Percentiles rank a stretch among this genome's conserved stretches.
Evolutionary conservation across 2,888 invertebrate species (phyloP).

Genomic region (Globia sparganii): DNA sequence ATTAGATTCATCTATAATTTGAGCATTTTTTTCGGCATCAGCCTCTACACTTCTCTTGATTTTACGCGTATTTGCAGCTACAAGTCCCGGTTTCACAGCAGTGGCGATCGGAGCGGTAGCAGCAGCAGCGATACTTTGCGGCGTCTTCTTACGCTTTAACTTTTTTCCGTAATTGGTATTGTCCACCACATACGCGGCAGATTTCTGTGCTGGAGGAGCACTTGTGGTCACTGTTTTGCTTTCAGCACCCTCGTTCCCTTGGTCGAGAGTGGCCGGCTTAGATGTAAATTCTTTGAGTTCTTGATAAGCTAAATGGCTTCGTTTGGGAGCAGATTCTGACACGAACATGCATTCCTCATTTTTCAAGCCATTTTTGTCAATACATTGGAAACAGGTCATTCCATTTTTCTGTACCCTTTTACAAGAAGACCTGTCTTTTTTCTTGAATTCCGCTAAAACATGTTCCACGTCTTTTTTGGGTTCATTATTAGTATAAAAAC

Average conservation of each 20-base stretch:
- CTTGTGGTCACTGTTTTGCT: slow-evolving; percentile 84
- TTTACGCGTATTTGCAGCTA: slow-evolving; percentile 68
- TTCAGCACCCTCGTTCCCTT: slow-evolving; percentile 82
- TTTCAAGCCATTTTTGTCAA: slow-evolving; percentile 92
- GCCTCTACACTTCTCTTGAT: slow-evolving; percentile 82
- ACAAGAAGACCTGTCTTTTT: slow-evolving; percentile 93
- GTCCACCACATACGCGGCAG: slow-evolving; percentile 84
- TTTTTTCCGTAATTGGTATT: slow-evolving; percentile 83
- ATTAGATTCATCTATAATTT: slow-evolving; percentile 81
- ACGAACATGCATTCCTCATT: slow-evolving; percentile 95
- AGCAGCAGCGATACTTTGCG: slow-evolving; percentile 73
- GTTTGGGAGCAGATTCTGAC: slow-evolving; percentile 92
- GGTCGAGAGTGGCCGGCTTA: slow-evolving; percentile 82
- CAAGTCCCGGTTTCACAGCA: slow-evolving; percentile 66
- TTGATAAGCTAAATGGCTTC: slow-evolving; percentile 92
- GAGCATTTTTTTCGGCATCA: slow-evolving; percentile 78
- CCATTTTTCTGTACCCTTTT: slow-evolving; percentile 93
- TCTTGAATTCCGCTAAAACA: slow-evolving; percentile 93
- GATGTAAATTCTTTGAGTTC: slow-evolving; percentile 91
- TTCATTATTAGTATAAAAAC: slow-evolving; percentile 89
- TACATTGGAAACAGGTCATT: slow-evolving; percentile 94
- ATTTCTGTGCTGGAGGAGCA: slow-evolving; percentile 78
- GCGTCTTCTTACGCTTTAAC: slow-evolving; percentile 84
- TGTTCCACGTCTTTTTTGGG: slow-evolving; percentile 92
- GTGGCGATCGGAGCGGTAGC: slow-evolving; percentile 75